Evolutionary conservation across 2,888 invertebrate genomes (phyloP).

Genomic region (Eupithecia inturbata): DNA sequence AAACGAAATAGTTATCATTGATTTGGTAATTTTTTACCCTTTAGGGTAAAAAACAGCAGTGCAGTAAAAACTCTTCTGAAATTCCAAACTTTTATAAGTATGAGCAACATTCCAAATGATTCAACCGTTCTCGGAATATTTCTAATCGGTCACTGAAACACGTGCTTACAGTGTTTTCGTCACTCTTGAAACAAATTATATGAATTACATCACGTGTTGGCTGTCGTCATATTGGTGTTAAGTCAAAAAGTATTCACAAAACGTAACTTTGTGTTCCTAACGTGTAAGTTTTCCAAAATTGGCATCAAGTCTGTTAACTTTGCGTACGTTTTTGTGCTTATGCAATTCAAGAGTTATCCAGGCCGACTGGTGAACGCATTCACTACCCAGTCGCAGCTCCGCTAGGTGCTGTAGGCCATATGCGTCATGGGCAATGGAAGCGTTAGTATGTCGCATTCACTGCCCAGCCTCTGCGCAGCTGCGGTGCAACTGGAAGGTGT

Average conservation of each 20-base stretch:
- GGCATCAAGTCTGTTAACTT: not conserved
- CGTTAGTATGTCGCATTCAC: not conserved
- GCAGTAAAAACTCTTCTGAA: not conserved
- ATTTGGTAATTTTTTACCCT: too few relatives aligned
- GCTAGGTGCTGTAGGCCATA: not conserved
- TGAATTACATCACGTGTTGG: not conserved
- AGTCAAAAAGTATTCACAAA: not conserved
- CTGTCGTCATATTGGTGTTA: not conserved
- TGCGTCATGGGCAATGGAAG: not conserved
- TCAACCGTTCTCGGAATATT: conserved; percentile 41
- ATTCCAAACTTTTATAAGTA: conserved; percentile 6
- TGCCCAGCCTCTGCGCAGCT: not conserved
- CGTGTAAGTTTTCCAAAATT: not conserved
- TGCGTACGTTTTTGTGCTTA: not conserved
- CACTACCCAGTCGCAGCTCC: not conserved
- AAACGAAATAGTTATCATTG: too few relatives aligned
- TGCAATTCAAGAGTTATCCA: not conserved
- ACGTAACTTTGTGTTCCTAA: not conserved
- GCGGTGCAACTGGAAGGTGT: not conserved
- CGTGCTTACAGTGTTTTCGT: conserved; percentile 62
- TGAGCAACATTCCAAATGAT: conserved; percentile 27
- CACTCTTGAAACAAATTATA: not conserved
- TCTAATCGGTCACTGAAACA: conserved; percentile 48
- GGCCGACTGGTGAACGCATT: not conserved
- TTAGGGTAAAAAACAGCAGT: too few relatives aligned